These are phyloP conservation scores for Leucophenga maculata DNA, from an alignment of 2,888 invertebrate genomes.

Conservation along the genomic window DNA sequence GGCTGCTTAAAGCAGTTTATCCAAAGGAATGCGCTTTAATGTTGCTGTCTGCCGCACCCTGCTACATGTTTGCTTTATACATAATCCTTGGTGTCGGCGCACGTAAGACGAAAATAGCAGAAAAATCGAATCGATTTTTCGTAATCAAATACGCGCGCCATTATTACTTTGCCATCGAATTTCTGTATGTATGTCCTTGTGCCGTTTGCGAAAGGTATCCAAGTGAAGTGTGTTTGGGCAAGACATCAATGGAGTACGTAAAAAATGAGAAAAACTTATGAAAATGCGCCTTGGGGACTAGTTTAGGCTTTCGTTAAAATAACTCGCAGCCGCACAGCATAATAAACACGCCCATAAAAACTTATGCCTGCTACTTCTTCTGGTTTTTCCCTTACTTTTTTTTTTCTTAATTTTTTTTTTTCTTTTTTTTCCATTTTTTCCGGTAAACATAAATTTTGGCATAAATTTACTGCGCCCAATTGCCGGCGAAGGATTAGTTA, in stretches of 20 bases:
- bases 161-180: conserved; percentile 12
- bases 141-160: conserved; percentile 26
- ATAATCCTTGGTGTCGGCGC: neutral
- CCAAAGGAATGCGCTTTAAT: too few species aligned
- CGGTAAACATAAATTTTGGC: neutral
- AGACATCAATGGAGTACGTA: conserved; percentile 22
- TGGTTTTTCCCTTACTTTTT: neutral
- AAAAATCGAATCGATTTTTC: conserved; percentile 21
- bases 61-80: too few species aligned
- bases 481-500: conserved; percentile 7
- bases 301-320: conserved; percentile 8
- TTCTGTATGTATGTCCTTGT: neutral
- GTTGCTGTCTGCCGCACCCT: too few species aligned
- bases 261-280: conserved; percentile 30
- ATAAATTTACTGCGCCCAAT: conserved; percentile 13
- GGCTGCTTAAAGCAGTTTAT: too few species aligned
- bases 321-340: conserved; percentile 17
- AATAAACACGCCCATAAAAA: conserved; percentile 46
- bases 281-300: conserved; percentile 25
- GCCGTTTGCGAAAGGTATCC: neutral
- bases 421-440: neutral
- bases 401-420: neutral
- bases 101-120: conserved; percentile 14
- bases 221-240: neutral
- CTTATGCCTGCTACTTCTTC: conserved; percentile 21